These are phyloP conservation scores for Sympetrum striolatum DNA, from an alignment of 2,888 invertebrate species.

Conservation along the genomic window DNA sequence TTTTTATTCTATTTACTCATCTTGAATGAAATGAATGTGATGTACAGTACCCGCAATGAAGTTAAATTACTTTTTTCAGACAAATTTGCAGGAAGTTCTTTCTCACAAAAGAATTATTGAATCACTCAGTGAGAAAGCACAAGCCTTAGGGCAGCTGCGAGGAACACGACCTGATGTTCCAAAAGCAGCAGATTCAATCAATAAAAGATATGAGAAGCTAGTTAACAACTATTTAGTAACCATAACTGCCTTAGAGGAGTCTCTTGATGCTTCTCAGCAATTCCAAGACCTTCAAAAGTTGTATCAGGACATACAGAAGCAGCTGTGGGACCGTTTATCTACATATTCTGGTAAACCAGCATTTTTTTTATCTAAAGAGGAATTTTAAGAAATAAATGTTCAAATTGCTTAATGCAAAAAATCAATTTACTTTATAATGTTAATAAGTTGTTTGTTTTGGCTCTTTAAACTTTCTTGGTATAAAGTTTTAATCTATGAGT, in stretches of 20 bases:
- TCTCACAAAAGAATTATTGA: conserved; percentile 91
- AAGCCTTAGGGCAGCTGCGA: conserved; percentile 63
- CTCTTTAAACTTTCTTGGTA: too few relatives aligned
- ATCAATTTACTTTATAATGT: too few relatives aligned
- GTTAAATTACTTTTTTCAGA: conserved; percentile 57
- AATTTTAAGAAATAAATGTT: too few relatives aligned
- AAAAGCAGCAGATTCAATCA: conserved; percentile 74
- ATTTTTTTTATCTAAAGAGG: background rate
- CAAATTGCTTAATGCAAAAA: too few relatives aligned
- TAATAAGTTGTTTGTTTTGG: too few relatives aligned
- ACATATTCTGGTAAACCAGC: conserved; percentile 66
- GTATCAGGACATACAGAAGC: conserved; percentile 89
- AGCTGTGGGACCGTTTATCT: conserved; percentile 86
- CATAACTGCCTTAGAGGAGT: conserved; percentile 76
- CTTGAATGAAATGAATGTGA: background rate
- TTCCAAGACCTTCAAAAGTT: conserved; percentile 86
- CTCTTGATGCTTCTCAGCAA: conserved; percentile 82
- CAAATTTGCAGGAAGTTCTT: conserved; percentile 85
- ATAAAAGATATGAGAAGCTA: conserved; percentile 76
- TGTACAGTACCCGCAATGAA: background rate
- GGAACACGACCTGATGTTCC: conserved; percentile 68
- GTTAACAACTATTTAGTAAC: conserved; percentile 71
- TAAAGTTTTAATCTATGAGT: too few relatives aligned
- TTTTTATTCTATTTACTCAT: background rate
- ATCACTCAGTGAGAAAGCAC: conserved; percentile 87